phyloP scores from a whole-genome alignment of 1,140 invertebrate genomes.

The Zaprionus capensis region DNA sequence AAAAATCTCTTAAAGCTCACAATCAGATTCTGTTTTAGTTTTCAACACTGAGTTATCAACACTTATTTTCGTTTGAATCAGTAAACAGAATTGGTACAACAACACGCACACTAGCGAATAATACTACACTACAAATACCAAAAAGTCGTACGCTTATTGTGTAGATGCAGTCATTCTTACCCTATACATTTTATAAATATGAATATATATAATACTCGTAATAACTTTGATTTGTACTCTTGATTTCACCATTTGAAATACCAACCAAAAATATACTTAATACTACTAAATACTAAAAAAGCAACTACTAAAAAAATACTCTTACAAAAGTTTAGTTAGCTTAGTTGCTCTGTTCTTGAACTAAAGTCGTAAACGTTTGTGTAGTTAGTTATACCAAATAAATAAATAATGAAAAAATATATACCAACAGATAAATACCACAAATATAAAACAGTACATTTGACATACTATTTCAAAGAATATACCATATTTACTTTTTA shows the following conservation, averaged over 20 bases:
- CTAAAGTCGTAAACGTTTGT: constrained; percentile 52
- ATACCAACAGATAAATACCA: constrained; percentile 14
- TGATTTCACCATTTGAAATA: constrained; percentile 38
- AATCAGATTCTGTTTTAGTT: constrained; percentile 14
- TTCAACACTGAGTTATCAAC: constrained; percentile 15
- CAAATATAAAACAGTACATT: constrained; percentile 9
- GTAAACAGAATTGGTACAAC: constrained; percentile 9
- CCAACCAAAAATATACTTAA: constrained; percentile 13
- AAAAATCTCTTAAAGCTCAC: constrained; percentile 14
- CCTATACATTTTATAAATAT: constrained; percentile 33
- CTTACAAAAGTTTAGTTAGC: constrained; percentile 43
- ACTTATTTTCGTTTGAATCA: constrained; percentile 12
- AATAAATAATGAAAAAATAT: constrained; percentile 17
- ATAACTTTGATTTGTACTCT: constrained; percentile 39
- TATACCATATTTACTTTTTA: constrained; percentile 1
- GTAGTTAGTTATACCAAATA: constrained; percentile 44
- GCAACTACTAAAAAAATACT: constrained; percentile 30
- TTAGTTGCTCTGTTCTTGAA: constrained; percentile 51
- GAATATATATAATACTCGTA: constrained; percentile 36
- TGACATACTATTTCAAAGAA: constrained; percentile 5
- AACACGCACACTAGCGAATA: constrained; percentile 29
- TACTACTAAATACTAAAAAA: constrained; percentile 26
- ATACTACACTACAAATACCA: constrained; percentile 26
- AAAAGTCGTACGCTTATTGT: constrained; percentile 66
- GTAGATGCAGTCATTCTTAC: constrained; percentile 49